Evolutionary conservation across 2,888 invertebrate genomes (phyloP).

Genomic region (Galerucella calmariensis): DNA sequence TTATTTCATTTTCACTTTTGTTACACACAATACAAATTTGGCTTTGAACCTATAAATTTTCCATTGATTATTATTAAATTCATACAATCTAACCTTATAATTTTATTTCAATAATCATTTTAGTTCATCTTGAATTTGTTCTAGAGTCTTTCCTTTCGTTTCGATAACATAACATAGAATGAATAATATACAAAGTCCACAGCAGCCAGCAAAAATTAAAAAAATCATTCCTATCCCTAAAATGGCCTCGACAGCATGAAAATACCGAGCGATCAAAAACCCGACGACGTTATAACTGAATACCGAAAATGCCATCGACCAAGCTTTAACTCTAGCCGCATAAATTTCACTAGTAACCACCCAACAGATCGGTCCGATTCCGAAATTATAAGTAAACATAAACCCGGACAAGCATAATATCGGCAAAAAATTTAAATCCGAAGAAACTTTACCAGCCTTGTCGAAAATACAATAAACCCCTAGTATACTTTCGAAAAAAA

Average conservation of each 20-base stretch:
- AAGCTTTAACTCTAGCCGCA: constrained; percentile 74
- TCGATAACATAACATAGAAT: no score
- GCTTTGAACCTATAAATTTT: no score
- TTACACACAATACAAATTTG: no score
- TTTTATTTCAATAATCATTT: no score
- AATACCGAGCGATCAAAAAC: constrained; percentile 50
- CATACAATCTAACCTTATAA: no score
- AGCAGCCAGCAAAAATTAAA: no score
- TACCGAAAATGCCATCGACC: constrained; percentile 60
- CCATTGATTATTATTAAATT: no score
- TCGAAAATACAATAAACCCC: constrained; percentile 71
- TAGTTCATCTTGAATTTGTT: no score
- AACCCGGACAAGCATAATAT: constrained; percentile 18
- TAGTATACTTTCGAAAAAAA: constrained; percentile 63
- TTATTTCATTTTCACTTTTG: no score
- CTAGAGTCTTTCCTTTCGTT: no score
- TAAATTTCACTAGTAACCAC: constrained; percentile 85
- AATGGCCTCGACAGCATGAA: background rate
- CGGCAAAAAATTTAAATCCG: constrained; percentile 19
- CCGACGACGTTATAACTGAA: constrained; percentile 53
- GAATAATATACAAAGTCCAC: no score
- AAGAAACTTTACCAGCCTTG: constrained; percentile 54
- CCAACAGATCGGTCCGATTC: constrained; percentile 83
- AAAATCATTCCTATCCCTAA: no score
- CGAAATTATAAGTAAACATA: constrained; percentile 76